Evolutionary conservation across 1,140 invertebrate genomes (phyloP), one percentile per base, ranked within the genome.

Genomic region (Cherax destructor): DNA sequence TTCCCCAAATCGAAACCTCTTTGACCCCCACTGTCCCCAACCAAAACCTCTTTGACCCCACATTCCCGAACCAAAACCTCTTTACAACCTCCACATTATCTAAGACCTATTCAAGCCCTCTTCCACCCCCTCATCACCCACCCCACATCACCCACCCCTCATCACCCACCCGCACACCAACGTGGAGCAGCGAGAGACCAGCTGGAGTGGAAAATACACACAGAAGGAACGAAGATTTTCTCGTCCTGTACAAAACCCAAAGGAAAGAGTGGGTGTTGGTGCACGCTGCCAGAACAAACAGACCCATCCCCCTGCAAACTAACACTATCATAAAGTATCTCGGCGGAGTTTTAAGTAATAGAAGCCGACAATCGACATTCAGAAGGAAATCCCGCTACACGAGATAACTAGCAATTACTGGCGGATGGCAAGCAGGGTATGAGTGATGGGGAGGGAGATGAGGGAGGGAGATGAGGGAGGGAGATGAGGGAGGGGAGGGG

Each of bases 301-400:
- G 76, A 86, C 85, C 85, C 85, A 59, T 49, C 85, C 85, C 85
- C 52, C 76, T 86, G 85, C 85, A 72, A 86, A 77, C 56, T 77
- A 86, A 52, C 85, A 59, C 85, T 59, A 77, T 86, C 78, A 86
- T 86, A 86, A 86, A 86, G 85, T 86, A 86, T 86, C 72, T 74
- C 30, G 56, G 52, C 52, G 85, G 85, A 86, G 78, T 86, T 81
- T 86, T 86, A 86, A 86, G 85, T 86, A 86, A 86, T 86, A 86
- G 85, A 86, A 52, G 74, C 85, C 76, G 85, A 86, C 85, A 86
- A 86, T 86, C 85, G 65, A 74, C 85, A 86, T 86, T 86, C 85
- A 86, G 50, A 78, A 78, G 72, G 85, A 86, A 78, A 86, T 86
- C 85, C 85, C 85, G 85, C 78, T 86, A 88, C 56, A 56, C 56